Base-by-base conservation (phyloP, 2,888 invertebrate species). In the Rhaphigaster nebulosa region DNA sequence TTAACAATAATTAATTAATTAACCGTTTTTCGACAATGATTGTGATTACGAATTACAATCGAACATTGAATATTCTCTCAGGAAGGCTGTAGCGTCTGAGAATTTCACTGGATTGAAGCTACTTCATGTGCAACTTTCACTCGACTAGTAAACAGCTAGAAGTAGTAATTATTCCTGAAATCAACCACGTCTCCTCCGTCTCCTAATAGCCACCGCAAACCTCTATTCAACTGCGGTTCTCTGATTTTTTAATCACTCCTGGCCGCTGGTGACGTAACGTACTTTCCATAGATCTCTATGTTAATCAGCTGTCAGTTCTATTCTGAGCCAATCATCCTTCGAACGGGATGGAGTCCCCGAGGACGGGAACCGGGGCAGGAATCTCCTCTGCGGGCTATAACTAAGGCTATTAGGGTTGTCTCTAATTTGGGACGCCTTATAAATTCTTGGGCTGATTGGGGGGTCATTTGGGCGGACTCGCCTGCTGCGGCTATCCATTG, bases 391-490 rank as follows among this genome's bases (percentile, higher is more conserved):
- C 5, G 18, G 65, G 65, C 70, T 76, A 38, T 76, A 76, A 76
- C 70, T 20, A 38, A 29, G 20, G 20, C 70, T 76, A 76, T 76
- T 76, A 76, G 15, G 65, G 70, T 26, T 34, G 38, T 8, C 70
- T 76, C 70, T 76, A 76, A 76, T 76, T 76, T 76, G 38, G 38
- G 70, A 76, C 70, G 38, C 70, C 70, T 76, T 76, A 76, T 76
- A 76, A 76, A 76, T 76, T 76, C 70, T 76, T 76, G 34, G 34
- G 70, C 70, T 76, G 70, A 34, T 76, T 76, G 70, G 38, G 29
- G 38, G 70, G 70, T 76, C 34, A 38, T 76, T 76, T 76, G 34
- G 38, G 0, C 34, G 20, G 34, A 34, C 70, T 34, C 34, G 6
- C 38, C 20, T 38, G 15, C 34, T 29, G 1, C 20, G 38, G 20